These are phyloP conservation scores for Eumaeus atala DNA, from an alignment of 1,140 invertebrate species.

Conservation along the genomic window DNA sequence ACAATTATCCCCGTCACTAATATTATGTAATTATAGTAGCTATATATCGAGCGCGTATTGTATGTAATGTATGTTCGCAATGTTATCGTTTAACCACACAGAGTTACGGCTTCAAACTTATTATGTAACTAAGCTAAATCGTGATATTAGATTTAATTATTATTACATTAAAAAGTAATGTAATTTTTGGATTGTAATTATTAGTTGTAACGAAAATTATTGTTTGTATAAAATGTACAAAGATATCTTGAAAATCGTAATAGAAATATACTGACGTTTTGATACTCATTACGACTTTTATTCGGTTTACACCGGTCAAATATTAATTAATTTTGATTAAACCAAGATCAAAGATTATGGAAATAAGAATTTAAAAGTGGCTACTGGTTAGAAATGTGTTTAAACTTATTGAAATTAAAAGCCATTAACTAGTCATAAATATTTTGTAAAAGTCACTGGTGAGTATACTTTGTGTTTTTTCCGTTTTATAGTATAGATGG, in stretches of 20 bases:
- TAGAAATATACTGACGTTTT: constrained; percentile 74
- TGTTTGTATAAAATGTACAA: constrained; percentile 74
- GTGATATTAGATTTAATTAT: constrained; percentile 73
- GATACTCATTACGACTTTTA: constrained; percentile 65
- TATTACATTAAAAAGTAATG: constrained; percentile 70
- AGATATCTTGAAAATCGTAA: constrained; percentile 68
- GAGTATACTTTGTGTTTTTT: no score
- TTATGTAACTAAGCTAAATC: constrained; percentile 70
- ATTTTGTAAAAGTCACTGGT: no score
- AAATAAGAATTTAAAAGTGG: no score
- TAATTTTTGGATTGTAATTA: constrained; percentile 74
- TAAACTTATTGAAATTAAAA: no score
- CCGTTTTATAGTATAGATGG: no score
- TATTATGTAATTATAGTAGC: not conserved
- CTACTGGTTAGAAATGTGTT: no score
- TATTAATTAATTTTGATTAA: constrained; percentile 14
- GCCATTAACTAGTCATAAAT: no score
- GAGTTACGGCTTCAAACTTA: constrained; percentile 58
- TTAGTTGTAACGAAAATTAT: constrained; percentile 69
- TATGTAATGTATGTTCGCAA: constrained; percentile 44
- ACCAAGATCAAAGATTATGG: no score
- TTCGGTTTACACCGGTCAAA: constrained; percentile 21
- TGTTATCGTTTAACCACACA: constrained; percentile 46
- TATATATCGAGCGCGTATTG: constrained; percentile 2
- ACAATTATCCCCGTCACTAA: no score